Conservation (phyloP, 2,797 vertebrate genomes). For the Lycodopsis pacificus region DNA sequence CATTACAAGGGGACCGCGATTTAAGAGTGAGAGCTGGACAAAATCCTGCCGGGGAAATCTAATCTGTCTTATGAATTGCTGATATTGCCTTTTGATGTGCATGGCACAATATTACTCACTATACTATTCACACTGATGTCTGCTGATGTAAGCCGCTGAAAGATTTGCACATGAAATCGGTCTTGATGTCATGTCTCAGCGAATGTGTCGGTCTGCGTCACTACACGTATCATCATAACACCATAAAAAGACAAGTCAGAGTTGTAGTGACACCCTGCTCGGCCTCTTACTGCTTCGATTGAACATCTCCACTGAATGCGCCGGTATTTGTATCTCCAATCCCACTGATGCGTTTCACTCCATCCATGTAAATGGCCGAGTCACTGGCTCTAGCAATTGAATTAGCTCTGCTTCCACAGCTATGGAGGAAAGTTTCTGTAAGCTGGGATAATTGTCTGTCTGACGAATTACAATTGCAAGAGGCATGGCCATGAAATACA, state of each 20-base stretch:
- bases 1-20: conserved; percentile 37
- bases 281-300: conserved; percentile 17
- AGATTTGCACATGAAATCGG: conserved; percentile 63
- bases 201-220: conserved; percentile 33
- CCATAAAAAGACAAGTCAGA: conserved; percentile 14
- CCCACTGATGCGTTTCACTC: conserved; percentile 57
- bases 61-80: conserved; percentile 71
- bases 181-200: conserved; percentile 50
- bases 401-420: conserved; percentile 73
- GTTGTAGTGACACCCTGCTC: conserved; percentile 36
- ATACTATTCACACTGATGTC: conserved; percentile 63
- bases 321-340: conserved; percentile 31
- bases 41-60: conserved; percentile 59
- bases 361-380: conserved; percentile 77
- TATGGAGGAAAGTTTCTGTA: conserved; percentile 69
- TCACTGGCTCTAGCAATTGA: conserved; percentile 70
- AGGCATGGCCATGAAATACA: conserved; percentile 68
- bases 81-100: conserved; percentile 71
- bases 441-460: conserved; percentile 79
- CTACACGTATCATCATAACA: conserved; percentile 27
- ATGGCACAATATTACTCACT: conserved; percentile 56
- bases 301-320: conserved; percentile 29
- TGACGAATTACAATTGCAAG: conserved; percentile 70
- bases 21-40: conserved; percentile 55
- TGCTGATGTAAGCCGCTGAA: conserved; percentile 74